Conservation (phyloP, 2,113 vertebrate species). For the Apistogramma diplotaenia region DNA sequence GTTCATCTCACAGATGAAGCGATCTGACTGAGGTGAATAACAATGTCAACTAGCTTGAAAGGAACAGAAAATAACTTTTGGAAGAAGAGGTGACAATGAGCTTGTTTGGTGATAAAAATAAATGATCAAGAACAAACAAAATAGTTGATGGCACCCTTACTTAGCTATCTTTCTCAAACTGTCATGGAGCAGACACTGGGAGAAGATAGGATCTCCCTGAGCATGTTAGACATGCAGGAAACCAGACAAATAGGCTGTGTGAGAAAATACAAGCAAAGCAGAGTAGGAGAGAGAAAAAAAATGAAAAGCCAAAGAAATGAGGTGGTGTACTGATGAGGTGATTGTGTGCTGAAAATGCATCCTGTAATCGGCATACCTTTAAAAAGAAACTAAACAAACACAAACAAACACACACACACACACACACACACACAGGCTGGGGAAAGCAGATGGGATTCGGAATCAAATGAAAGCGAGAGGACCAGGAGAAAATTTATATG, state of each 20-base stretch:
- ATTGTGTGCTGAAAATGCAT: conserved; percentile 1
- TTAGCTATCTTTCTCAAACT: conserved; percentile 18
- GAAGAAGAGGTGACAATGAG: conserved; percentile 11
- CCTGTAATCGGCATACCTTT: neutral
- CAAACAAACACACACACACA: no score
- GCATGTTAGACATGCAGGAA: conserved; percentile 64
- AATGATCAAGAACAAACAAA: neutral
- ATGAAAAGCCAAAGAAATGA: conserved; percentile 7
- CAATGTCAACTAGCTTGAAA: neutral
- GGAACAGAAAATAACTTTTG: neutral
- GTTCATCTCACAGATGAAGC: neutral
- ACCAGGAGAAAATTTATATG: conserved; percentile 49
- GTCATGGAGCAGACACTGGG: conserved; percentile 35
- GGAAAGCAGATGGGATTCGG: neutral
- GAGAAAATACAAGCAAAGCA: conserved; percentile 34
- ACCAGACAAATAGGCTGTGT: conserved; percentile 69
- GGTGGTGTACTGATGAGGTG: conserved; percentile 49
- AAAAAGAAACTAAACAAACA: neutral
- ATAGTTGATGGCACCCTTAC: conserved; percentile 6
- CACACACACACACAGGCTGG: no score
- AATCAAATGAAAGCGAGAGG: conserved; percentile 41
- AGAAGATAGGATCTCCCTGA: conserved; percentile 70
- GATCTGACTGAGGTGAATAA: neutral
- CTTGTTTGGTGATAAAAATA: conserved; percentile 8
- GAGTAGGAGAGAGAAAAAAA: neutral